Evolutionary conservation across 64 coral and sea anemone genomes (phyloP), one percentile per base, ranked within the genome.

Genomic region (Actinia tenebrosa): DNA sequence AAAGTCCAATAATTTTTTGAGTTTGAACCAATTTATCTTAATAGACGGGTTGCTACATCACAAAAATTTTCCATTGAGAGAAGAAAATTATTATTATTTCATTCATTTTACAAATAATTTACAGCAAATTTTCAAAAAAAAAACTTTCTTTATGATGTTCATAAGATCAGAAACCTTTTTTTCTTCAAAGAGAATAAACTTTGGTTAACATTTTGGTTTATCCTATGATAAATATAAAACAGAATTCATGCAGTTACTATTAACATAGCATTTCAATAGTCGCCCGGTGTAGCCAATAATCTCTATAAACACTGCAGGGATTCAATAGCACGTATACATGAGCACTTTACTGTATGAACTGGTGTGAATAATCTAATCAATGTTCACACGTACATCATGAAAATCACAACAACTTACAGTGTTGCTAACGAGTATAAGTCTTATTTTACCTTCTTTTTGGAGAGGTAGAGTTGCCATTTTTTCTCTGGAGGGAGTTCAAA

Each of bases 391-490:
- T 22, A 30, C 0, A 71, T 75, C 10, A 30, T 37, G 25, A 71
- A n/a, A 75, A 75, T 75, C 69, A n/a, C 69, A 42, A 75, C n/a
- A 16, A 75, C 7, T 37, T 14, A 75, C 2, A 14, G 3, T 3
- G 7, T 18, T 30, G 69, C 7, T 75, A 75, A 37, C 69, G 10
- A 26, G 10, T 22, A 64, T 27, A 71, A 27, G 7, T 71, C 5
- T 75, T 15, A 30, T 30, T 13, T 75, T 91, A 99, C 97, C 90
- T 99, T 95, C 89, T 99, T 99, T 84, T 99, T 99, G 0, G 97
- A 99, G 86, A 95, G 87, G 83, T 99, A 99, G 27, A 99, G 90
- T 83, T 99, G 97, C 97, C 97, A 99, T 91, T 99, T 99, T 72
- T 99, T 99, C 79, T 99, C 97, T 25, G 97, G 93, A 16, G 97